Conservation (phyloP, 2,888 invertebrate species). For the Terebella lapidaria region DNA sequence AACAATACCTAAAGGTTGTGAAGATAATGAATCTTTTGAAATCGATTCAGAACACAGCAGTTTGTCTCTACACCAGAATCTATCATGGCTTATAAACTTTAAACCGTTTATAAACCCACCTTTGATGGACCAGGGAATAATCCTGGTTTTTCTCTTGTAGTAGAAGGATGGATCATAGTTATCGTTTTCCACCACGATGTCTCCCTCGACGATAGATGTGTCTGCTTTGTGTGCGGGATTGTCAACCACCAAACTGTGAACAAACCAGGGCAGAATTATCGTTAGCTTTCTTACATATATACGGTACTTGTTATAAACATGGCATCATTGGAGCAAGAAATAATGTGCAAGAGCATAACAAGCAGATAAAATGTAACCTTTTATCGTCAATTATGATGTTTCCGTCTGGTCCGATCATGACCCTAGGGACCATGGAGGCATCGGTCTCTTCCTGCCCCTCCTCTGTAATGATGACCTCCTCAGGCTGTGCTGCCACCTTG, state of each 20-base stretch:
- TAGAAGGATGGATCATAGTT: background rate
- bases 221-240: background rate
- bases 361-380: too few relatives aligned
- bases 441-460: background rate
- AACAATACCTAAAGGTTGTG: too few relatives aligned
- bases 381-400: conserved; percentile 49
- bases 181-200: background rate
- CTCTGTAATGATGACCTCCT: background rate
- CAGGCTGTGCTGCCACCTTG: background rate
- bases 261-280: too few relatives aligned
- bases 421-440: conserved; percentile 43
- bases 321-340: too few relatives aligned
- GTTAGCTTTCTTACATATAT: too few relatives aligned
- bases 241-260: background rate
- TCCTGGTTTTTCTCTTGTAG: background rate
- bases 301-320: too few relatives aligned
- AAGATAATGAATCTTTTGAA: too few relatives aligned
- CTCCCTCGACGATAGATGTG: background rate
- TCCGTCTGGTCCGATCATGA: conserved; percentile 50
- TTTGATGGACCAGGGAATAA: background rate
- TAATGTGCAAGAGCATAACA: too few relatives aligned
- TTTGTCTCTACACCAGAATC: too few relatives aligned
- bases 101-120: background rate
- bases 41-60: too few relatives aligned
- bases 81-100: too few relatives aligned